A percentile compares a stretch with the other conserved stretches of the same genome.
These are phyloP conservation scores for Acrobasis suavella DNA, from an alignment of 2,888 invertebrate genomes.

Conservation along the genomic window DNA sequence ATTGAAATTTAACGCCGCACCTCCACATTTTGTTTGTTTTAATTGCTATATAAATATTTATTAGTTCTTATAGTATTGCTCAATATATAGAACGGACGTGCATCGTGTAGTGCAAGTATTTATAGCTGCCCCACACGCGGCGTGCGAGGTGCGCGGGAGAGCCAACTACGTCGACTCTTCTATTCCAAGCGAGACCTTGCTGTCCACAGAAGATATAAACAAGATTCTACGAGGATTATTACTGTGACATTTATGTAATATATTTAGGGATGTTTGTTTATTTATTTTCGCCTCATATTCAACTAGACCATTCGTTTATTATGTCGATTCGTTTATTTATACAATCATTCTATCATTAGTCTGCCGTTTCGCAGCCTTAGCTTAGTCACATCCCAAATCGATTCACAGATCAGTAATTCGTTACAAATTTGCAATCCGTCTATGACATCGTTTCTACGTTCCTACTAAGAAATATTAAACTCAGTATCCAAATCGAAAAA, in stretches of 20 bases:
- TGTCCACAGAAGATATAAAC: background rate
- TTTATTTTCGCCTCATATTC: background rate
- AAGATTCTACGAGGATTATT: background rate
- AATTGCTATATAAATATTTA: background rate
- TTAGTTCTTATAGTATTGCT: conserved; percentile 35
- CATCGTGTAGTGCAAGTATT: conserved; percentile 59
- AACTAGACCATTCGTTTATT: background rate
- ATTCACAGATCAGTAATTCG: no score
- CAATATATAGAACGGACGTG: conserved; percentile 57
- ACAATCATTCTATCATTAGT: no score
- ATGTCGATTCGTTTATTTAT: no score
- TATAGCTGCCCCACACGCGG: conserved; percentile 77
- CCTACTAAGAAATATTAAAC: no score
- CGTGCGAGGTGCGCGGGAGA: conserved; percentile 70
- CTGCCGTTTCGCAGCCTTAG: no score
- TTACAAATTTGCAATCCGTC: no score
- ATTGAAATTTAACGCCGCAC: background rate
- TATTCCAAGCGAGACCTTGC: conserved; percentile 75
- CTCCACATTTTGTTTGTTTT: background rate
- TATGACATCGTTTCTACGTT: no score
- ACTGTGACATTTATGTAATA: background rate
- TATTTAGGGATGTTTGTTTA: background rate
- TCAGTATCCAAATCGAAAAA: no score
- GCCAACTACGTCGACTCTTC: conserved; percentile 56
- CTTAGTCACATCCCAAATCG: no score